Conservation (phyloP, 2,113 vertebrate species). For the Callithrix jacchus region DNA sequence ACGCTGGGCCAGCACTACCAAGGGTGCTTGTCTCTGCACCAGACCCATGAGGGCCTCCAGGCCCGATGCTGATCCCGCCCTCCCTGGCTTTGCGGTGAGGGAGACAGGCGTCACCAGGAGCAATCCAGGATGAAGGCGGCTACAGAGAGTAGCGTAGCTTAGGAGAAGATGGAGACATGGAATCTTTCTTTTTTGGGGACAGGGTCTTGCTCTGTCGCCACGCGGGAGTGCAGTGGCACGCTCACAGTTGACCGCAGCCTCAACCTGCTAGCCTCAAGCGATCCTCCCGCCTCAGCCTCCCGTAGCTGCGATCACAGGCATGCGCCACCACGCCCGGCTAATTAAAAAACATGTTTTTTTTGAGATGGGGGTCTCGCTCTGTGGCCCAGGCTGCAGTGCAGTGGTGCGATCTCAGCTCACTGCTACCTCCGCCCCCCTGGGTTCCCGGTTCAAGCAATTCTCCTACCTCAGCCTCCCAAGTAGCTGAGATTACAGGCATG, state of each 20-base stretch:
- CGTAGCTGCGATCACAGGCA: neutral
- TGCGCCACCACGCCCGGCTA: neutral
- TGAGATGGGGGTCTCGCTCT: too few species aligned
- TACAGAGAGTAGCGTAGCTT: too few species aligned
- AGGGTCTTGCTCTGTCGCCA: neutral
- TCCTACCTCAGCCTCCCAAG: too few species aligned
- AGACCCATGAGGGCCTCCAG: neutral
- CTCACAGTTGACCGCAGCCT: neutral
- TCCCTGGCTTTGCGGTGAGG: neutral
- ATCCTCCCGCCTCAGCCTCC: neutral
- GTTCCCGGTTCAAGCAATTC: too few species aligned
- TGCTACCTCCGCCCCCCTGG: too few species aligned
- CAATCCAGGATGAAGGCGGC: too few species aligned
- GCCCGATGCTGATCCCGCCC: accelerated
- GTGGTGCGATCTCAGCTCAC: too few species aligned
- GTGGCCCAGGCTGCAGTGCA: too few species aligned
- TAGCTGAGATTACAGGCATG: too few species aligned
- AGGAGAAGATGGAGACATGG: too few species aligned
- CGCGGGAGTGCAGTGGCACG: neutral
- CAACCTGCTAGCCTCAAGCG: neutral
- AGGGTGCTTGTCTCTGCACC: accelerated
- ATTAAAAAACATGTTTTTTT: too few species aligned
- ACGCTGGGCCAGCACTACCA: neutral
- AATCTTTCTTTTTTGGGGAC: neutral
- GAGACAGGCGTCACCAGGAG: neutral